Evolutionary conservation across 2,113 vertebrate species (phyloP).

Genomic region (Sterna hirundo): DNA sequence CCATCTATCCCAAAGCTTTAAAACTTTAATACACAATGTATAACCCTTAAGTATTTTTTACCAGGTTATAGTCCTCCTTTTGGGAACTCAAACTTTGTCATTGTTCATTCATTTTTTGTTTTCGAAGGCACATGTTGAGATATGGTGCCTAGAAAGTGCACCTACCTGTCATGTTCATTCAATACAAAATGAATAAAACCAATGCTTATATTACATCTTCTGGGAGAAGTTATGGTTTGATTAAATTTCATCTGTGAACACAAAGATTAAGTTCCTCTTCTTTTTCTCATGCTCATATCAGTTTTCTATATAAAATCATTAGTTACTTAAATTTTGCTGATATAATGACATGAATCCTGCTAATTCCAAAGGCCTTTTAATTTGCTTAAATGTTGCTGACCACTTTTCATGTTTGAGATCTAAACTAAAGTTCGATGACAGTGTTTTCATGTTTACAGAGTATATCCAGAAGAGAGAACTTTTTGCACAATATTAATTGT

Average conservation of each 20-base stretch:
- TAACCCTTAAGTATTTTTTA: constrained; percentile 73
- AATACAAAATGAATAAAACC: not conserved
- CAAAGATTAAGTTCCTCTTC: not conserved
- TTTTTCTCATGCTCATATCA: not conserved
- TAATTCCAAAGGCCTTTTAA: not conserved
- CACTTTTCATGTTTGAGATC: not conserved
- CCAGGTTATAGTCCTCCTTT: constrained; percentile 42
- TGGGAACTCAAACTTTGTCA: not conserved
- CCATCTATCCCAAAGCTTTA: constrained; percentile 72
- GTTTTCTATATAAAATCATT: not conserved
- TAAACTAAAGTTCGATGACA: not conserved
- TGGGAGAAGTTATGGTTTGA: not conserved
- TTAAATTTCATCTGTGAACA: not conserved
- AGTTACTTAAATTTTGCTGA: not conserved
- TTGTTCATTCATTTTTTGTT: constrained; percentile 46
- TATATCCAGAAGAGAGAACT: not conserved
- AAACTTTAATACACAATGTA: constrained; percentile 70
- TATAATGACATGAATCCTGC: not conserved
- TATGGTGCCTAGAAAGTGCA: not conserved
- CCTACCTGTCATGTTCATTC: not conserved
- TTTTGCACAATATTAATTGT: not conserved
- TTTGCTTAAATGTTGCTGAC: not conserved
- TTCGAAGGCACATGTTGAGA: constrained; percentile 5
- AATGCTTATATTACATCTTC: not conserved
- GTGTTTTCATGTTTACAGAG: not conserved